phyloP scores from a whole-genome alignment of 1,140 invertebrate genomes.

The Eumaeus atala region DNA sequence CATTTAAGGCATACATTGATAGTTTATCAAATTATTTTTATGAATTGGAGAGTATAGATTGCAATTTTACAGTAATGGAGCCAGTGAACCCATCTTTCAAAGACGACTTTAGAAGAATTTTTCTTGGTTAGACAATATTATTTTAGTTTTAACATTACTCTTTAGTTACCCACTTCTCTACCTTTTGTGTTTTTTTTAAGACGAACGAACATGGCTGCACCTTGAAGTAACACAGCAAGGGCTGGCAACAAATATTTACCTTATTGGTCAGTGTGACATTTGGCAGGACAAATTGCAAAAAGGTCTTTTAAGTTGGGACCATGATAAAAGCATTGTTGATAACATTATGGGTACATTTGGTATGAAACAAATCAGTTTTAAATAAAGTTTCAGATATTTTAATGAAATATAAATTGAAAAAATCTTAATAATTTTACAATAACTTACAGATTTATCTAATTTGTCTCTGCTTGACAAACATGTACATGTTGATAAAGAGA shows the following conservation, averaged over 20 bases:
- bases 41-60: slow-evolving; percentile 47
- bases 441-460: slow-evolving; percentile 15
- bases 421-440: neutral
- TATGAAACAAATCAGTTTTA: slow-evolving; percentile 18
- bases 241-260: slow-evolving; percentile 42
- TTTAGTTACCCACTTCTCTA: slow-evolving; percentile 3
- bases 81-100: slow-evolving; percentile 45
- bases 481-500: neutral
- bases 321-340: slow-evolving; percentile 54
- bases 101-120: slow-evolving; percentile 50
- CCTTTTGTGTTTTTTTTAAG: slow-evolving; percentile 25
- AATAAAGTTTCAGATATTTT: slow-evolving; percentile 12
- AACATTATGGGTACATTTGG: slow-evolving; percentile 50
- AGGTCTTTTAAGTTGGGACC: slow-evolving; percentile 50
- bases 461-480: neutral
- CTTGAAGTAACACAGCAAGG: slow-evolving; percentile 49
- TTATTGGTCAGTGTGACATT: slow-evolving; percentile 39
- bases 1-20: slow-evolving; percentile 33
- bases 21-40: slow-evolving; percentile 41
- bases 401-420: neutral
- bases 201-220: slow-evolving; percentile 51
- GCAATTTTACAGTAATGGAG: slow-evolving; percentile 43
- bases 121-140: slow-evolving; percentile 13
- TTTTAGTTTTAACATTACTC: neutral
- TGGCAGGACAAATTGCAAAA: slow-evolving; percentile 44